Conservation (phyloP, 1,140 invertebrate species). For the Samia ricini region DNA sequence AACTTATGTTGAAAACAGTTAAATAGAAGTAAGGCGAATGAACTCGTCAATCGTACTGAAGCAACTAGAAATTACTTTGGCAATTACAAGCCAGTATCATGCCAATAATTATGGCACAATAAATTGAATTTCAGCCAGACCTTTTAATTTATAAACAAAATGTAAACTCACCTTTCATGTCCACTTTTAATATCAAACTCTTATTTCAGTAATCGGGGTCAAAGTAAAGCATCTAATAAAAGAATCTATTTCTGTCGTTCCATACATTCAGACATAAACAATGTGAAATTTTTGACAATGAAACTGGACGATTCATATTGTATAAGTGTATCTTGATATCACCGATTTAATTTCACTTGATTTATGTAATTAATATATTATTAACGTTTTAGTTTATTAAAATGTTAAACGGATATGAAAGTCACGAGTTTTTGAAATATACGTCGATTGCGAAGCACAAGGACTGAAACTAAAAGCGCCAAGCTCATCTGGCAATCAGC, state of each 20-base stretch:
- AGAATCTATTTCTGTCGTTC: constrained; percentile 65
- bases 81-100: constrained; percentile 26
- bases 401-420: neutral
- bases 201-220: constrained; percentile 47
- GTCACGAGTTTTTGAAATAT: constrained; percentile 35
- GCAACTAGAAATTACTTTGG: constrained; percentile 23
- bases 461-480: constrained; percentile 53
- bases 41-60: constrained; percentile 14
- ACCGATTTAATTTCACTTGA: constrained; percentile 3
- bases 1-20: constrained; percentile 24
- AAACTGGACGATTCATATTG: constrained; percentile 26
- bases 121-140: constrained; percentile 34
- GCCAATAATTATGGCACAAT: constrained; percentile 43
- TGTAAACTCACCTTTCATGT: constrained; percentile 54
- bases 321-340: constrained; percentile 12
- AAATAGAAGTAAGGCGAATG: constrained; percentile 26
- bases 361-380: neutral
- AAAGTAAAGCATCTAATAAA: constrained; percentile 55
- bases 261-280: constrained; percentile 43
- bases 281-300: constrained; percentile 13
- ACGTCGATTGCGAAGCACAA: constrained; percentile 35
- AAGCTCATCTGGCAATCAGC: constrained; percentile 58
- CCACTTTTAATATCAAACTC: constrained; percentile 38
- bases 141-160: constrained; percentile 12
- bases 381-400: neutral